Evolutionary conservation across 2,113 vertebrate species (phyloP), one percentile per base, ranked within the genome.

Genomic region (Mormyrus iriodes): DNA sequence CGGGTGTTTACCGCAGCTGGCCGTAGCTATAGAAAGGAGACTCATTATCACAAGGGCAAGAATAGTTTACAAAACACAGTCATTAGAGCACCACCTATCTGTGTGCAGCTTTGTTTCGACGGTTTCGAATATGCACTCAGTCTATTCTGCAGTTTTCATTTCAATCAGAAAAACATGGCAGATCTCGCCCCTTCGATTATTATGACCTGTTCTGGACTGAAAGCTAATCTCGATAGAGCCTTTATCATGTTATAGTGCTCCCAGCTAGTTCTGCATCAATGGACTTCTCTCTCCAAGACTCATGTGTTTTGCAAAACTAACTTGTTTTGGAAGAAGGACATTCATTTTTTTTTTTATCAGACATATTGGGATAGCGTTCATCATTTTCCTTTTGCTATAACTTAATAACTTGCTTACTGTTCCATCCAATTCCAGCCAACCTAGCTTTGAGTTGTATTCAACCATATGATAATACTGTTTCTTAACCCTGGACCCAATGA

Each of bases 191-290:
- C 88, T 73, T 17, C 85, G 88, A 76, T 46, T 90, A 86, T 90
- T 89, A 91, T 91, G 89, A 69, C 85, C 69, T 82, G 48, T 51
- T 86, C 35, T 82, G 49, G 69, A 44, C 69, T 27, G 88, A 51
- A 39, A 19, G 79, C 3, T 31, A 65, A 69, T 88, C 42, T 79
- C 4, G 46, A 39, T 17, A 52, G 42, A 82, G 15, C 85, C 12
- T 3, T n/a, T 84, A 21, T 82, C 2, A 48, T 10, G 58, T 76
- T 12, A 13, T 21, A 73, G 84, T 39, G 0, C 17, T 84, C 1
- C 73, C 48, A 86, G 39, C 44, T 85, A 39, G n/a, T 58, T 35
- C 31, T 69, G 53, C 42, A 58, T 85, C n/a, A n/a, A n/a, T n/a
- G n/a, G n/a, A n/a, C n/a, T n/a, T n/a, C n/a, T n/a, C n/a, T n/a